Evolutionary conservation across 2,797 vertebrate species (phyloP).

Genomic region (Arctocebus calabarensis): DNA sequence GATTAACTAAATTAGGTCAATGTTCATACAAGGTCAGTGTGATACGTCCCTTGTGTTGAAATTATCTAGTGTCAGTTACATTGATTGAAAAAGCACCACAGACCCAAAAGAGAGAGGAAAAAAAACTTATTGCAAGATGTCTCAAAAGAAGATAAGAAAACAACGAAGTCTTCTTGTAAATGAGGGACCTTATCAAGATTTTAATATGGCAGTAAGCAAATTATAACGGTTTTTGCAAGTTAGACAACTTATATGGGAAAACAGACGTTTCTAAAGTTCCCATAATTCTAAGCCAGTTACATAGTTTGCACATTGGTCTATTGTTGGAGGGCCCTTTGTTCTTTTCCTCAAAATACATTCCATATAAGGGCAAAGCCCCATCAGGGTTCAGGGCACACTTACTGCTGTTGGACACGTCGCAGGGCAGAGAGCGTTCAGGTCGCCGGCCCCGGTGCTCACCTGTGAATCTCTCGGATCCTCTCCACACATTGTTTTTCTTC

Average conservation of each 20-base stretch:
- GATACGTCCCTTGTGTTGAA: constrained; percentile 53
- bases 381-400: not conserved
- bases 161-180: constrained; percentile 51
- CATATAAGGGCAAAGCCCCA: not conserved
- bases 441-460: constrained; percentile 75
- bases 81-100: constrained; percentile 72
- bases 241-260: constrained; percentile 66
- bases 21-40: not conserved
- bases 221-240: constrained; percentile 65
- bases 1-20: constrained; percentile 68
- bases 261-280: constrained; percentile 17
- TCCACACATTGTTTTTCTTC: constrained; percentile 82
- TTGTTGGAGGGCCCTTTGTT: not conserved
- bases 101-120: not conserved
- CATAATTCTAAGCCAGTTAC: constrained; percentile 3
- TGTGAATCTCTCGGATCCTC: constrained; percentile 81
- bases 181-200: constrained; percentile 73
- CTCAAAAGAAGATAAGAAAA: constrained; percentile 65
- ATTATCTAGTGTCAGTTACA: constrained; percentile 25
- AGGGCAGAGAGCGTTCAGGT: constrained; percentile 64
- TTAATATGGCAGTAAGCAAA: constrained; percentile 70
- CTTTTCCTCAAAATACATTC: not conserved
- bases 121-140: constrained; percentile 71
- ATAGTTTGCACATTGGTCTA: not conserved
- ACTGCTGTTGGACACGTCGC: constrained; percentile 63